Percentiles rank a stretch among this genome's conserved stretches.
Conservation (phyloP, 2,888 invertebrate genomes). For the Agonum fuliginosum region DNA sequence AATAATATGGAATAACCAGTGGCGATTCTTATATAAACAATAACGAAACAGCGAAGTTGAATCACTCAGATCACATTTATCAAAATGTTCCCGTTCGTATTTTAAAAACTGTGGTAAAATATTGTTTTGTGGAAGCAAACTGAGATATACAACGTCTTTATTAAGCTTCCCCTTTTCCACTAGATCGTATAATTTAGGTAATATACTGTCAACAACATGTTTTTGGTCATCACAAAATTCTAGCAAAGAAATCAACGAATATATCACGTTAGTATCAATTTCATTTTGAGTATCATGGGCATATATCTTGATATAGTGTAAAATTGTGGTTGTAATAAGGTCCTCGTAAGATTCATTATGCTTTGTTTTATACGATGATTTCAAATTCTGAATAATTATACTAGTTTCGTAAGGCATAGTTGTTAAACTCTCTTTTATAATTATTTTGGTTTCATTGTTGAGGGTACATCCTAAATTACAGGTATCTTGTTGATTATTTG, state of each 20-base stretch:
- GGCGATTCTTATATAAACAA: conserved; percentile 67
- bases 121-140: conserved; percentile 66
- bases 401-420: conserved; percentile 40
- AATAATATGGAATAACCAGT: conserved; percentile 69
- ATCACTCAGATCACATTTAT: conserved; percentile 65
- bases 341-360: conserved; percentile 26
- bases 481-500: conserved; percentile 11
- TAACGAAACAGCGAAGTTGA: conserved; percentile 68
- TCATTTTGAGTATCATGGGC: conserved; percentile 41
- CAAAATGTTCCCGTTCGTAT: conserved; percentile 65
- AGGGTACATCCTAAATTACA: conserved; percentile 37
- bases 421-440: conserved; percentile 37
- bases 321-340: conserved; percentile 30
- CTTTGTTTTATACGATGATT: conserved; percentile 44
- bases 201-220: conserved; percentile 4
- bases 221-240: conserved; percentile 46
- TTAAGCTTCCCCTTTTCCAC: conserved; percentile 64
- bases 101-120: conserved; percentile 64
- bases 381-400: conserved; percentile 25
- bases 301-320: conserved; percentile 33
- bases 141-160: conserved; percentile 67
- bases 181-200: conserved; percentile 64
- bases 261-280: conserved; percentile 33
- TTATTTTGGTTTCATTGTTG: conserved; percentile 14
- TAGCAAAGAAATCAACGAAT: conserved; percentile 45